Evolutionary conservation across 2,888 invertebrate genomes (phyloP), one percentile per base, ranked within the genome.

Genomic region (Tetrapedia diversipes): DNA sequence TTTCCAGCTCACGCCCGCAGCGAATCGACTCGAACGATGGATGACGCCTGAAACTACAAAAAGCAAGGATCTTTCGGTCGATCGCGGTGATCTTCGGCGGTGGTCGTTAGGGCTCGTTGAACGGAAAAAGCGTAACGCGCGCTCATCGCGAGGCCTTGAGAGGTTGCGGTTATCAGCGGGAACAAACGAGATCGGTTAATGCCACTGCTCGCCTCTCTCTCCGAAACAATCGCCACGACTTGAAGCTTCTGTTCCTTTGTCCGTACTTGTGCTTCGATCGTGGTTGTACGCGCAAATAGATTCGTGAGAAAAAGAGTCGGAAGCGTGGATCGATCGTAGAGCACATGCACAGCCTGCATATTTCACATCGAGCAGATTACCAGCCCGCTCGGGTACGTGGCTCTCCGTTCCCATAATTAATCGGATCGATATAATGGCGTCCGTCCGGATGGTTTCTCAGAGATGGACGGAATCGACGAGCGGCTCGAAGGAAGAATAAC

Each of bases 331-430:
- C 16, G 24, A 32, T 43, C 7, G 39, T 34, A 14, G 11, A 7
- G 39, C n/a, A 11, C n/a, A 11, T 6, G n/a, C 11, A 29, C 19
- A n/a, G 14, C 47, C 11, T 37, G 49, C 37, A 47, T 37, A 27
- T 45, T 45, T 43, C 22, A 14, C 19, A 43, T n/a, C 10, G 24
- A 24, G n/a, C 34, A 19, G 19, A 39, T 51, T 39, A 24, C 27
- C 14, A 51, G 19, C 37, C 16, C 24, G 39, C 11, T n/a, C n/a
- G n/a, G n/a, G 37, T 51, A 11, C 16, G n/a, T 32, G 8, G 10
- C 19, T 39, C n/a, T n/a, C n/a, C 37, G 54, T 70, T 77, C 56
- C 70, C 70, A 65, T 70, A 61, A 77, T 77, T 77, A 77, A 77
- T 76, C 51, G 53, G 27, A 59, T 60, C 77, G 60, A 68, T 51